Base-by-base conservation (phyloP, 2,113 vertebrate genomes). In the Dicaeum eximium region DNA sequence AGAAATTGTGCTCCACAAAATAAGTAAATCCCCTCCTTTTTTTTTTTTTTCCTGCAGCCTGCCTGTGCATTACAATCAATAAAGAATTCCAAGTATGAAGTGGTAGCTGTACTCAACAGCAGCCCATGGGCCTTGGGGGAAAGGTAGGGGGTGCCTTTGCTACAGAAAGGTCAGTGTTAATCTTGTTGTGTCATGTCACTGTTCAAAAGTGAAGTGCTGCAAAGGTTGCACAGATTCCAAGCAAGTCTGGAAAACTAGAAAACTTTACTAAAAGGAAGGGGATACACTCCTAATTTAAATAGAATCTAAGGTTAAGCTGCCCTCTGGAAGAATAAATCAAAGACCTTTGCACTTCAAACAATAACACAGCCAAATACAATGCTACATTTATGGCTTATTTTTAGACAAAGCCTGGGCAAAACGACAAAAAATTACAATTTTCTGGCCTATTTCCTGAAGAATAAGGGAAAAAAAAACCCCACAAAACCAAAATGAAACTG, bases 121-220 rank as follows among this genome's bases (percentile, higher is more conserved):
- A 95, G 57, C 47, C 64, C 30, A 48, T 25, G n/a, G 31, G 9
- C 75, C 88, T 77, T 4, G 1, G 80, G 56, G 35, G 45, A 51
- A 96, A 92, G 48, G 19, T 30, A 80, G 27, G 24, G 60, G 62
- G 51, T 75, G 80, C 66, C 61, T 86, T 80, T 67, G 27, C 51
- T 84, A 47, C 13, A 94, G 56, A 79, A 91, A 94, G 50, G 96
- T 91, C 90, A 70, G 42, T 85, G 74, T 69, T 90, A 92, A 90
- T 67, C 82, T 73, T 61, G 37, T 86, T 67, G 75, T 25, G 20
- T 45, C 50, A 10, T 23, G 15, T n/a, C 50, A 11, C 73, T 90
- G 18, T 33, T 79, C 58, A 61, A 54, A 84, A 95, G 62, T 1
- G 2, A 33, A 35, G 64, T 38, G 53, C 75, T 90, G 84, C 60